These are phyloP conservation scores for Phyllostomus discolor DNA, from an alignment of 2,113 vertebrate genomes.

Conservation along the genomic window DNA sequence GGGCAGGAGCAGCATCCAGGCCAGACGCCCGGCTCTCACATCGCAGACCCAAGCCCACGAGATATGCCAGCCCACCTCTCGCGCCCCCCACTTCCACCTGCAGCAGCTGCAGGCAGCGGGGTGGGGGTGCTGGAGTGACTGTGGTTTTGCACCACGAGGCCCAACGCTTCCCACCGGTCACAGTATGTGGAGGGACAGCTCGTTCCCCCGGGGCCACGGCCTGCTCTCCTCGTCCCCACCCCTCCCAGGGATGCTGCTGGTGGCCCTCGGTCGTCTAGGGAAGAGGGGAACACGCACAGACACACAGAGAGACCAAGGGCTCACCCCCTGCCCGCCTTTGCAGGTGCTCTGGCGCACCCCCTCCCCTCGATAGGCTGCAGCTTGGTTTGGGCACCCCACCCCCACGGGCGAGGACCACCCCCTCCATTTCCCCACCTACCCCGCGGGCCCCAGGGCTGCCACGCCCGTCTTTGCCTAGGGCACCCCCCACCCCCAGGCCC, in stretches of 20 bases:
- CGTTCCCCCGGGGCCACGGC: rapidly evolving
- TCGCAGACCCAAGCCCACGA: rapidly evolving
- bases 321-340: neutral
- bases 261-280: rapidly evolving
- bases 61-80: neutral
- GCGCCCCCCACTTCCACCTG: neutral
- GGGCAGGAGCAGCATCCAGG: rapidly evolving
- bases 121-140: rapidly evolving
- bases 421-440: rapidly evolving
- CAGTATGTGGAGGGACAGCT: too few species aligned
- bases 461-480: rapidly evolving
- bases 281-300: rapidly evolving
- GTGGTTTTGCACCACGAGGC: rapidly evolving
- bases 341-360: rapidly evolving
- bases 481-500: rapidly evolving
- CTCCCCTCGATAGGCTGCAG: too few species aligned
- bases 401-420: rapidly evolving
- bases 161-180: neutral
- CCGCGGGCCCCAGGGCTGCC: rapidly evolving
- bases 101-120: rapidly evolving
- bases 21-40: rapidly evolving
- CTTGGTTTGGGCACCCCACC: neutral
- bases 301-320: too few species aligned
- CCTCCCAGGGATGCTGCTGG: neutral
- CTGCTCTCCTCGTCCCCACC: neutral